Percentiles rank a stretch among this genome's conserved stretches.
Conservation (phyloP, 2,113 vertebrate species). For the Chaenogobius annularis region DNA sequence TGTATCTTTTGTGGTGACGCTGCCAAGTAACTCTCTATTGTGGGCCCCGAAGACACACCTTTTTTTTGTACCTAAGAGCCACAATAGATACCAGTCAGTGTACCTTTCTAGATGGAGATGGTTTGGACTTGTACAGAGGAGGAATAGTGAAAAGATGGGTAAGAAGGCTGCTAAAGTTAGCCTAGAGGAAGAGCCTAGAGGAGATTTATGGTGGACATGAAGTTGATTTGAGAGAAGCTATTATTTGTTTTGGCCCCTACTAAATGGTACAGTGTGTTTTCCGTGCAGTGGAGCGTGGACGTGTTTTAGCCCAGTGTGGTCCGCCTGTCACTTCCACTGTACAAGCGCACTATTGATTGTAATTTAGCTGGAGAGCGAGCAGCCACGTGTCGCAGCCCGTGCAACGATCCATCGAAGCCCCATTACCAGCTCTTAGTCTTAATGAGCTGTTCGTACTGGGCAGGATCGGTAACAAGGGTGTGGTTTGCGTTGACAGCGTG, state of each 20-base stretch:
- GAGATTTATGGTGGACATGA: not conserved
- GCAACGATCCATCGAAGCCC: not conserved
- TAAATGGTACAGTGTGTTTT: too few relatives aligned
- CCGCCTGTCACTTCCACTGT: slow-evolving; percentile 6
- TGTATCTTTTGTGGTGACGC: too few relatives aligned
- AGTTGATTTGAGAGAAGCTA: not conserved
- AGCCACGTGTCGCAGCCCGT: not conserved
- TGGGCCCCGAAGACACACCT: too few relatives aligned
- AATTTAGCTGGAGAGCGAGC: not conserved
- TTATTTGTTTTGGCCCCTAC: not conserved
- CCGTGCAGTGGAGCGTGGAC: not conserved
- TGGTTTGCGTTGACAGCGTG: not conserved
- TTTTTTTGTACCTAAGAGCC: too few relatives aligned
- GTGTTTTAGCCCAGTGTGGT: not conserved
- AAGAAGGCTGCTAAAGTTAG: not conserved
- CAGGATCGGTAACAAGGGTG: not conserved
- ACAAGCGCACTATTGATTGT: not conserved
- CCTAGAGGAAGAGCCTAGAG: not conserved
- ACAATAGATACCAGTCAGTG: too few relatives aligned
- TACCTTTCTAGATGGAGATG: too few relatives aligned
- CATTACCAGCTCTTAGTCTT: not conserved
- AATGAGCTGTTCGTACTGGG: not conserved
- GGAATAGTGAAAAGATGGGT: not conserved
- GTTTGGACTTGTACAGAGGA: too few relatives aligned
- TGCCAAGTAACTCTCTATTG: too few relatives aligned